Percentiles rank a stretch among this genome's conserved stretches.
These are phyloP conservation scores for Plutomurus gul DNA, from an alignment of 1,140 invertebrate genomes.

Conservation along the genomic window DNA sequence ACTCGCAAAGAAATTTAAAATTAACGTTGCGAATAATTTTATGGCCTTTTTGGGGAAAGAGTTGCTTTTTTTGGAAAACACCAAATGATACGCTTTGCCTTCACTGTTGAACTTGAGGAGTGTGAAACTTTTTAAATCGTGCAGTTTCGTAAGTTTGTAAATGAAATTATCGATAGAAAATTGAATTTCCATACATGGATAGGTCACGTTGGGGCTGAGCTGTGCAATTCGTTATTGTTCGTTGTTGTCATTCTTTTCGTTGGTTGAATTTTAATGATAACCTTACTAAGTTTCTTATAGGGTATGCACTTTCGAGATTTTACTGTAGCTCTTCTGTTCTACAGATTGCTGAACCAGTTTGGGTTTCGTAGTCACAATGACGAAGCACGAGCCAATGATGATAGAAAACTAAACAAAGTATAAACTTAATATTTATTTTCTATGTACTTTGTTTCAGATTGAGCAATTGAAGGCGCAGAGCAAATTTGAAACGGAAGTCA, in stretches of 20 bases:
- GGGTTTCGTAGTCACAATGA: background rate
- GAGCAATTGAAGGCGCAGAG: constrained; percentile 76
- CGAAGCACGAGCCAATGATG: too few relatives aligned
- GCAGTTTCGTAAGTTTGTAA: background rate
- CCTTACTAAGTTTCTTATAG: too few relatives aligned
- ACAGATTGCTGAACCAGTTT: background rate
- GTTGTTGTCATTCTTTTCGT: too few relatives aligned
- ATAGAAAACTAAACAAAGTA: background rate
- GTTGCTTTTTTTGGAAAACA: background rate
- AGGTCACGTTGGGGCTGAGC: too few relatives aligned
- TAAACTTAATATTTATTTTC: background rate
- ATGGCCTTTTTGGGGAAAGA: constrained; percentile 1
- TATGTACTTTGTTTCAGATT: constrained; percentile 66
- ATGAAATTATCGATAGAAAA: background rate
- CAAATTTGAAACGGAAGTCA: constrained; percentile 86
- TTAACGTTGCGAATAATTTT: constrained; percentile 18
- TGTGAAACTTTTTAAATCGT: background rate
- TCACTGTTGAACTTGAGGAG: background rate
- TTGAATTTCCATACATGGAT: background rate
- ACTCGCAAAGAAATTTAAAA: background rate
- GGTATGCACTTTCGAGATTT: too few relatives aligned
- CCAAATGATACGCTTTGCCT: background rate
- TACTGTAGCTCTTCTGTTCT: too few relatives aligned
- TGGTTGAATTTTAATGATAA: too few relatives aligned
- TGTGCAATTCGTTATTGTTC: too few relatives aligned